Conservation (phyloP, 2,888 invertebrate species). For the Ommatoiulus sabulosus region DNA sequence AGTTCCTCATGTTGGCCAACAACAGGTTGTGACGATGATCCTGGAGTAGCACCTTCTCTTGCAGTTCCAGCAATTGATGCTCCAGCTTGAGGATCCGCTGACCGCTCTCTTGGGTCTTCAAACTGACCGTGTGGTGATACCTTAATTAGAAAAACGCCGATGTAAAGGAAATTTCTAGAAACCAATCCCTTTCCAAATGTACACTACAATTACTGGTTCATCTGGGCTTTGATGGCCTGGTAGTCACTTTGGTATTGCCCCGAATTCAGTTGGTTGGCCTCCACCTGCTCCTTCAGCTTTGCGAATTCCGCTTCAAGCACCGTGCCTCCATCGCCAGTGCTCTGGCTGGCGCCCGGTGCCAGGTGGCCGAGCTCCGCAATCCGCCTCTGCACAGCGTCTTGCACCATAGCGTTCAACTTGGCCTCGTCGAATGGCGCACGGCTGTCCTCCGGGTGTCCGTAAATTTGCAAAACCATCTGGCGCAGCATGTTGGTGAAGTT, state of each 20-base stretch:
- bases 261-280: neutral
- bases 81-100: neutral
- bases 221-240: neutral
- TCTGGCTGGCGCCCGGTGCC: too few relatives aligned
- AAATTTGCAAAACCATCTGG: neutral
- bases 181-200: neutral
- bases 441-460: neutral
- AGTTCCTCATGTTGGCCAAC: conserved; percentile 54
- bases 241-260: conserved; percentile 6
- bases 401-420: neutral
- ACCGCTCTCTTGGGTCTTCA: neutral
- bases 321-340: neutral
- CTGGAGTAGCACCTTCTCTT: conserved; percentile 7
- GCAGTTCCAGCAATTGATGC: neutral
- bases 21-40: neutral
- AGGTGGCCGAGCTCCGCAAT: neutral
- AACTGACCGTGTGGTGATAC: neutral
- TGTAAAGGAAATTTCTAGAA: neutral
- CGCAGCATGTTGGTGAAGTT: neutral
- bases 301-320: neutral
- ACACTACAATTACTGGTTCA: neutral
- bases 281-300: neutral
- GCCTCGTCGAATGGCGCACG: neutral
- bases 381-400: neutral
- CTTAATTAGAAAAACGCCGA: neutral